Evolutionary conservation across 2,888 invertebrate species (phyloP), one percentile per base, ranked within the genome.

Genomic region (Steinernema hermaphroditum): DNA sequence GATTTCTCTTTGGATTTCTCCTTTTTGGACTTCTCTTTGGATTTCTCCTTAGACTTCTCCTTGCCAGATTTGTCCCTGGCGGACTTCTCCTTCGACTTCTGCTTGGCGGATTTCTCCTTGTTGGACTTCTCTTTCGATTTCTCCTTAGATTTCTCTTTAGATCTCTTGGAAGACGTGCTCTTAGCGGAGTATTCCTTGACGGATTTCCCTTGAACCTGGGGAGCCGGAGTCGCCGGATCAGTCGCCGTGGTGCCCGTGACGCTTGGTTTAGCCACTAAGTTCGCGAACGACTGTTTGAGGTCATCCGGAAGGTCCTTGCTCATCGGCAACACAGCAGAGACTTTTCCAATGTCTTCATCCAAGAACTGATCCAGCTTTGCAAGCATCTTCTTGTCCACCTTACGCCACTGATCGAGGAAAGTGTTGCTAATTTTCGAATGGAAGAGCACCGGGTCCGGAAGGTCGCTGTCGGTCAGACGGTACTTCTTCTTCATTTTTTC

Each of bases 401-500:
- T 73, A 16, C 32, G 50, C 73, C 73, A 73, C n/a, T 29, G 16
- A 24, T 69, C 44, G 69, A 69, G 27, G 22, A 68, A 69, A 0
- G 72, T 70, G 37, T 72, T 69, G 19, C 16, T 27, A 0, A 68
- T 32, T 50, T 19, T 69, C 29, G 9, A 46, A 19, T 32, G 43
- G 50, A 12, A 54, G 16, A 9, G 14, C 19, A 29, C 50, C n/a
- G 34, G 46, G 37, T 69, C 49, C 9, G 73, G 73, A 70, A 73
- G 71, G 37, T 73, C 73, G 37, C 69, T 54, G 37, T 69, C 69
- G 34, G 69, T 69, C 46, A 73, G 29, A 19, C 50, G 34, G 69
- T 69, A 44, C 16, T 27, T 32, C 19, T 32, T 70, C 50, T 70
- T 43, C 6, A 73, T 50, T 1, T 44, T 49, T 68, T 24, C n/a